Base-by-base conservation (phyloP, 2,888 invertebrate genomes). In the Axea sp. region DNA sequence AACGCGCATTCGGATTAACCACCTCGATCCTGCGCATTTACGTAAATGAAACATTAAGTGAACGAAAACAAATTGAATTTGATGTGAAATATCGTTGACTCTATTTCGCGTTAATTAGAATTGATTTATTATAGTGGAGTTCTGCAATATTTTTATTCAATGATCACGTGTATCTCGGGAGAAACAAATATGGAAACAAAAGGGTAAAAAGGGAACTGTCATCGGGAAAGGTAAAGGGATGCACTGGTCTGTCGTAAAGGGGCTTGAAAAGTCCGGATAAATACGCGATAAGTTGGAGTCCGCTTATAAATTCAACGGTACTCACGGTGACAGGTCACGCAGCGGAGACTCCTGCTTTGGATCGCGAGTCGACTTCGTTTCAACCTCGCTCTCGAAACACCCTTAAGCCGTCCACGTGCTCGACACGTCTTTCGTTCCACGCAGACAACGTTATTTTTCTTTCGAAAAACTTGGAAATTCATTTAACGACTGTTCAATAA, bases 311-410 rank as follows among this genome's bases (percentile, higher is more conserved):
- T 87, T 84, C 83, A 84, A 78, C 76, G 76, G 80, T 81, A 83
- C 81, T 85, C 84, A 86, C 86, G 85, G 85, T 85, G 86, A 87
- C 87, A 86, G 84, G 87, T 87, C 87, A 86, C 87, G 87, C 86
- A 86, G 84, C 74, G 69, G 79, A 77, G 75, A 75, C 78, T 81
- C 77, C 64, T 75, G 78, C 49, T 78, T 80, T 80, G 78, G 77
- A 79, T 80, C 78, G 80, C 57, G 62, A 51, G 51, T 51, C 65
- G 62, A 64, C 41, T 71, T 57, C 64, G 64, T 68, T 67, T 53
- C 37, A 47, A 49, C 59, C 31, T 72, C 59, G 53, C 35, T 53
- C 39, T 49, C 41, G 15, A 37, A 55, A 65, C 53, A 65, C 74
- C 65, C 53, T 59, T 64, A 59, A 62, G 51, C 59, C 73, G 41